These are phyloP conservation scores for Heliconius himera DNA, from an alignment of 1,140 invertebrate species.

Conservation along the genomic window DNA sequence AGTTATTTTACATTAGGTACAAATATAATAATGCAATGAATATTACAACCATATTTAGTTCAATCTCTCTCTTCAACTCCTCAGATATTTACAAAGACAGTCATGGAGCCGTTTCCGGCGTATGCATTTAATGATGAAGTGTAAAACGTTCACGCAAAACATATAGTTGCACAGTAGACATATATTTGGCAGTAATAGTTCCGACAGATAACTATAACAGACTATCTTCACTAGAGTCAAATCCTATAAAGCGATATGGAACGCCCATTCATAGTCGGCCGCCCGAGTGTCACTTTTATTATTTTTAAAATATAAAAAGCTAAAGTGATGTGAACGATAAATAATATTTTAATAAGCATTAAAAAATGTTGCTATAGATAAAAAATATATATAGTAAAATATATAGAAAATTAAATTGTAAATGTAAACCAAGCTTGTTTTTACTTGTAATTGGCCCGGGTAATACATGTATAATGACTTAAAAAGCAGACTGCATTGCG, in stretches of 20 bases:
- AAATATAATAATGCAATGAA: constrained; percentile 31
- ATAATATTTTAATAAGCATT: background rate
- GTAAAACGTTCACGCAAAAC: constrained; percentile 16
- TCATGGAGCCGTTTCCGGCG: constrained; percentile 18
- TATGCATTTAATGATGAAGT: background rate
- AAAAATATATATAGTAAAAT: background rate
- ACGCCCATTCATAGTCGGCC: constrained; percentile 19
- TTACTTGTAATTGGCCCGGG: background rate
- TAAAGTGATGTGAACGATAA: background rate
- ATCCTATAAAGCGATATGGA: constrained; percentile 5
- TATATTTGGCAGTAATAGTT: constrained; percentile 28
- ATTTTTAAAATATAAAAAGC: background rate
- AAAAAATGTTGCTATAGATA: background rate
- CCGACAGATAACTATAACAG: background rate
- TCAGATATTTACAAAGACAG: constrained; percentile 20
- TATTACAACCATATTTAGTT: constrained; percentile 33
- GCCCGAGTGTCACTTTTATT: constrained; percentile 11
- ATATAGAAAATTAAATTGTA: background rate
- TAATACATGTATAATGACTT: constrained; percentile 1
- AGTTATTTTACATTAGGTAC: constrained; percentile 29
- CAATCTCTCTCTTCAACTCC: constrained; percentile 35
- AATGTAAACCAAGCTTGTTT: background rate
- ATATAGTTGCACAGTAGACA: constrained; percentile 12
- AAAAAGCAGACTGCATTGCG: background rate
- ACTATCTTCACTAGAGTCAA: constrained; percentile 21